Conservation (phyloP, 1,140 invertebrate genomes). For the Micrasema longulum region DNA sequence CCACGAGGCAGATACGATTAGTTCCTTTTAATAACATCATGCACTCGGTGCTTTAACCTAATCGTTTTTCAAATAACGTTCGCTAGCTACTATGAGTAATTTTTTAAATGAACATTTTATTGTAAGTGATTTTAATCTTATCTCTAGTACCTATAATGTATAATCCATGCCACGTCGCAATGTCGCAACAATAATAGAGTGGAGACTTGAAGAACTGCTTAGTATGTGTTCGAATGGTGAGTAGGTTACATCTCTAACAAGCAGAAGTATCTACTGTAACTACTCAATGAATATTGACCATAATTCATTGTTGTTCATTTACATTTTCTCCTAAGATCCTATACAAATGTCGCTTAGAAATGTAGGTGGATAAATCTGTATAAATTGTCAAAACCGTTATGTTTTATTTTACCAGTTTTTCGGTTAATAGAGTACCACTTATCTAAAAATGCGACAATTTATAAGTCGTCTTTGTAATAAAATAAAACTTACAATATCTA, state of each 20-base stretch:
- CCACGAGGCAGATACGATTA: too few species aligned
- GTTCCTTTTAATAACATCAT: too few species aligned
- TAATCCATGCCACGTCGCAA: neutral
- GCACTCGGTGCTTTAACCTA: too few species aligned
- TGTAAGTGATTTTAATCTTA: neutral
- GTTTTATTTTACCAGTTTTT: slow-evolving; percentile 31
- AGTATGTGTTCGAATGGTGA: too few species aligned
- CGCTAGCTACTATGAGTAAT: too few species aligned
- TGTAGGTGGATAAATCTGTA: slow-evolving; percentile 29
- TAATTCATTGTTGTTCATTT: slow-evolving; percentile 35
- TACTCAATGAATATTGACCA: too few species aligned
- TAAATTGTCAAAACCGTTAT: slow-evolving; percentile 31
- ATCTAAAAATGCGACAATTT: slow-evolving; percentile 21
- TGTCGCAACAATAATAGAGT: neutral
- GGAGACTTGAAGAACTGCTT: too few species aligned
- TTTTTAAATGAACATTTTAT: too few species aligned
- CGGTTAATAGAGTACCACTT: slow-evolving; percentile 22
- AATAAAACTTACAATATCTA: slow-evolving; percentile 5
- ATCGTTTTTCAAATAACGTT: too few species aligned
- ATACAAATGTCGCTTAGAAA: slow-evolving; percentile 26
- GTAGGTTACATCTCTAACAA: too few species aligned
- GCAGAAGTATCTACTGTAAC: too few species aligned
- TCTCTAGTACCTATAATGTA: neutral
- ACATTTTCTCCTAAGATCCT: slow-evolving; percentile 37
- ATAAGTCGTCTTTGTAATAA: slow-evolving; percentile 13